phyloP scores from a whole-genome alignment of 2,797 vertebrate genomes.

The Rhinatrema bivittatum region DNA sequence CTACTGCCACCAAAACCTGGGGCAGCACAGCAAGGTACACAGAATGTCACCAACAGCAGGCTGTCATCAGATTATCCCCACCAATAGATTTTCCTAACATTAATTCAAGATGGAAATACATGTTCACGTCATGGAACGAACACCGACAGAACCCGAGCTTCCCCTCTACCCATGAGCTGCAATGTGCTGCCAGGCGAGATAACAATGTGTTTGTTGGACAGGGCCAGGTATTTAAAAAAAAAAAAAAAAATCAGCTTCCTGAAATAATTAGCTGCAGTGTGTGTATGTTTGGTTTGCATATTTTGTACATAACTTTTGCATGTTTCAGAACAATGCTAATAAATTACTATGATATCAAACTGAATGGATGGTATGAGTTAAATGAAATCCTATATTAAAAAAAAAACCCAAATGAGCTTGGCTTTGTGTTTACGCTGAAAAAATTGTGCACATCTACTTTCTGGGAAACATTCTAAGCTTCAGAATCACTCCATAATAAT shows the following conservation, averaged over 20 bases:
- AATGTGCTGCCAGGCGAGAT: constrained; percentile 31
- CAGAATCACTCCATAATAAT: too few relatives aligned
- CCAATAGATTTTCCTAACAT: constrained; percentile 26
- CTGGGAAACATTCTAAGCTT: too few relatives aligned
- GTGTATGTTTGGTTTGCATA: not conserved
- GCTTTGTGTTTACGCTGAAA: too few relatives aligned
- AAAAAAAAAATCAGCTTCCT: constrained; percentile 45
- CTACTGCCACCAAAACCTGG: constrained; percentile 24
- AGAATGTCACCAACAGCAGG: constrained; percentile 41
- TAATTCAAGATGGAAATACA: constrained; percentile 22
- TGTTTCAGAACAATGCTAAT: constrained; percentile 26
- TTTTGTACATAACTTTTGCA: not conserved
- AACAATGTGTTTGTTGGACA: constrained; percentile 27
- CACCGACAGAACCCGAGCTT: constrained; percentile 17
- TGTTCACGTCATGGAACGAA: constrained; percentile 39
- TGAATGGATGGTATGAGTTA: too few relatives aligned
- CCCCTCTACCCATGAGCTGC: constrained; percentile 26
- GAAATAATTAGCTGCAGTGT: constrained; percentile 19
- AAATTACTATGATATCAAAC: constrained; percentile 9
- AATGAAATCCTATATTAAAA: too few relatives aligned
- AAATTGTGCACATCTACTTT: too few relatives aligned
- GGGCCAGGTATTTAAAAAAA: constrained; percentile 24
- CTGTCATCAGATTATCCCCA: constrained; percentile 25
- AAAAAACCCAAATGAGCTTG: too few relatives aligned
- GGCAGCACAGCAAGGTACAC: constrained; percentile 51